Evolutionary conservation across 2,797 vertebrate species (phyloP), one percentile per base, ranked within the genome.

Genomic region (Danio aesculapii): DNA sequence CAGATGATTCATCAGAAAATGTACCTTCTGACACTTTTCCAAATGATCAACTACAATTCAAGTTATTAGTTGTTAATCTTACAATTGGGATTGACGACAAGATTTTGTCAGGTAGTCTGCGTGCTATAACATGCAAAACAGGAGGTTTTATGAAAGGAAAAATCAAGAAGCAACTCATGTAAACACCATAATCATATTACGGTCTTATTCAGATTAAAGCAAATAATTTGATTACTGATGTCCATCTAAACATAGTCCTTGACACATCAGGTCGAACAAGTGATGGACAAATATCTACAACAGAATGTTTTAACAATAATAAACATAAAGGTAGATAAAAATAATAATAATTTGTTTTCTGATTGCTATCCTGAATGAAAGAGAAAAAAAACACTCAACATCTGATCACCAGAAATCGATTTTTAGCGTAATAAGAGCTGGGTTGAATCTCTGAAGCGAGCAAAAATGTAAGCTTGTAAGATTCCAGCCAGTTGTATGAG

Each of bases 371-470:
- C n/a, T 44, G n/a, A 75, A 53, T n/a, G n/a, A n/a, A n/a, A n/a
- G n/a, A 30, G 30, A 30, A 3, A 19, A 50, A 8, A 44, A 43
- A 1, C 9, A 30, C 10, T 55, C 75, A 8, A 6, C 14, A 39
- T 44, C 14, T 64, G 61, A 66, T 57, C 1, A 2, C 47, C 76
- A 41, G 12, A 43, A 55, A 58, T 75, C 2, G 11, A 57, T 49
- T 72, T n/a, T 47, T 17, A 57, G 10, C 0, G 50, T 64, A 69
- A 75, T 64, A 75, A 4, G 8, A 69, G 21, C 46, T 0, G 0
- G 19, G 19, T 47, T 21, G 17, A 71, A 80, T 50, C 55, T 58
- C 5, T 67, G 43, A 68, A 50, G 64, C 64, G n/a, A 78, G 63
- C 55, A 47, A 69, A 52, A 52, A 30, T 41, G 3, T 12, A 46